These are phyloP conservation scores for Gonocerus acuteangulatus DNA, from an alignment of 2,888 invertebrate genomes.

Conservation along the genomic window DNA sequence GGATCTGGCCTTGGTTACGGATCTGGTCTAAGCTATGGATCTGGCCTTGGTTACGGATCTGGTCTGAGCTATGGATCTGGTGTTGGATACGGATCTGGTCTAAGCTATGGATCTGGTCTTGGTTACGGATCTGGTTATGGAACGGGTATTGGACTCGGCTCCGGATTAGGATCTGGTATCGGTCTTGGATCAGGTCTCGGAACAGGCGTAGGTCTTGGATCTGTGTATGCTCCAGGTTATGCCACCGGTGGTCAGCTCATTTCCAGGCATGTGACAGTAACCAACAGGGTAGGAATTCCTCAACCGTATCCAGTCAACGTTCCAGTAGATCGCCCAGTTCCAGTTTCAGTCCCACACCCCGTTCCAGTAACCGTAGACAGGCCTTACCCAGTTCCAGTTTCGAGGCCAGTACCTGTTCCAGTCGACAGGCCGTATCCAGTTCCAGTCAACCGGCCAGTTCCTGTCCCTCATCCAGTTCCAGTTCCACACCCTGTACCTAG, in stretches of 20 bases:
- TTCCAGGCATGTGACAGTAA: slow-evolving; percentile 30
- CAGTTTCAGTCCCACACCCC: slow-evolving; percentile 37
- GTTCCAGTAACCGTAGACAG: slow-evolving; percentile 37
- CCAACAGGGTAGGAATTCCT: slow-evolving; percentile 35
- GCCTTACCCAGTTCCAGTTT: slow-evolving; percentile 37
- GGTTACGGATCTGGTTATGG: not conserved
- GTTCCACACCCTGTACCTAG: slow-evolving; percentile 44
- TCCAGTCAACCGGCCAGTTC: slow-evolving; percentile 39
- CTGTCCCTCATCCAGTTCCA: slow-evolving; percentile 48
- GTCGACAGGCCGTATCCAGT: slow-evolving; percentile 37
- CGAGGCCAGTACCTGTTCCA: slow-evolving; percentile 39
- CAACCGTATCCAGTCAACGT: slow-evolving; percentile 38
- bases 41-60: too few relatives aligned
- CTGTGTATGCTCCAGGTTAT: slow-evolving; percentile 38
- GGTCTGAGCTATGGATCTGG: not conserved
- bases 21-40: not conserved
- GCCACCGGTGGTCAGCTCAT: slow-evolving; percentile 32
- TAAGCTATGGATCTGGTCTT: not conserved
- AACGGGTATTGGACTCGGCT: not conserved
- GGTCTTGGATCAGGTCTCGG: not conserved
- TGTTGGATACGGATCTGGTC: not conserved
- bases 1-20: not conserved
- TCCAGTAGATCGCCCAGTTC: slow-evolving; percentile 39
- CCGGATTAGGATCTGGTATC: slow-evolving; percentile 10
- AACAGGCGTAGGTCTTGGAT: slow-evolving; percentile 37